A percentile compares a stretch with the other conserved stretches of the same genome.
These are phyloP conservation scores for Hipposideros armiger DNA, from an alignment of 2,113 vertebrate species.

Conservation along the genomic window DNA sequence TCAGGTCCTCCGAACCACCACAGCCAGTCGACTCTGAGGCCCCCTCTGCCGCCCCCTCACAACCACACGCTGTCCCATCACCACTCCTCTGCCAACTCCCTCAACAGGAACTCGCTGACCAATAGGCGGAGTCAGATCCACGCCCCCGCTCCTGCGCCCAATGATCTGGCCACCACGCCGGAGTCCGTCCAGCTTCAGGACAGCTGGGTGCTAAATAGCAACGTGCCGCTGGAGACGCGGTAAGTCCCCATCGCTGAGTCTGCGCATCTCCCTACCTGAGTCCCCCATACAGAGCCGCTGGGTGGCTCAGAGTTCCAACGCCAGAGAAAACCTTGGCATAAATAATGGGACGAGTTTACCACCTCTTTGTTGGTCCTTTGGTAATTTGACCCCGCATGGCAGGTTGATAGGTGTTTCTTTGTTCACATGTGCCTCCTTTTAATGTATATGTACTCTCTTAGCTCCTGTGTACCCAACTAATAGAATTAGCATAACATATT, in stretches of 20 bases:
- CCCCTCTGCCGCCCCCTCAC: slow-evolving; percentile 97
- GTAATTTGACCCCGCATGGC: slow-evolving; percentile 9
- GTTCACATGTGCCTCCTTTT: slow-evolving; percentile 72
- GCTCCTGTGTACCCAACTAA: slow-evolving; percentile 74
- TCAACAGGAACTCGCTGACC: slow-evolving; percentile 97
- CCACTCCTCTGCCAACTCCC: slow-evolving; percentile 97
- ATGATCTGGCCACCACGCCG: slow-evolving; percentile 96
- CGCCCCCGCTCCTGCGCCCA: slow-evolving; percentile 92
- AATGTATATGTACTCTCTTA: slow-evolving; percentile 76
- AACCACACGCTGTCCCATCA: slow-evolving; percentile 97
- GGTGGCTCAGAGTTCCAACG: neutral
- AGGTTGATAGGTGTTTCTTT: slow-evolving; percentile 41
- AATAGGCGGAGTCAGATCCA: slow-evolving; percentile 97
- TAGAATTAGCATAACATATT: slow-evolving; percentile 80
- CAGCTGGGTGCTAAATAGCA: slow-evolving; percentile 99
- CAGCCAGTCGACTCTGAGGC: slow-evolving; percentile 96
- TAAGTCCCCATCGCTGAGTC: slow-evolving; percentile 68
- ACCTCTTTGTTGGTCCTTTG: neutral
- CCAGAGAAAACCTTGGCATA: neutral
- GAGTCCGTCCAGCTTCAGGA: slow-evolving; percentile 99
- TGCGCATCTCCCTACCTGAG: rapidly evolving
- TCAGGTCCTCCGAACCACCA: slow-evolving; percentile 97
- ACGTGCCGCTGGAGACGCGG: slow-evolving; percentile 98
- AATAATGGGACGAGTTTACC: neutral
- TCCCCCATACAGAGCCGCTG: rapidly evolving